phyloP scores from a whole-genome alignment of 2,113 vertebrate species.

The Antechinus stuartii region DNA sequence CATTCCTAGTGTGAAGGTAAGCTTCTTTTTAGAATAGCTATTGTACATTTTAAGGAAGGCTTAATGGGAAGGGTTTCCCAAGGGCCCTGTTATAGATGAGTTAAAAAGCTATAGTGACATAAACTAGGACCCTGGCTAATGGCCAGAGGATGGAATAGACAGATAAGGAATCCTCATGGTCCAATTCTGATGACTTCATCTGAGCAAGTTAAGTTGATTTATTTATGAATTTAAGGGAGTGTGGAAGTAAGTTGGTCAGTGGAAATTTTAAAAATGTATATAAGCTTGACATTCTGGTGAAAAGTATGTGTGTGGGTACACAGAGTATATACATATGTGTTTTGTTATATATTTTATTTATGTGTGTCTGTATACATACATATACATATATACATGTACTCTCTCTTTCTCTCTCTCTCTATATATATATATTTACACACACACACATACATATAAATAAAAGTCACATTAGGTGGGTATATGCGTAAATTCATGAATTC shows the following conservation, averaged over 20 bases:
- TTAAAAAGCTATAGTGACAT: not conserved
- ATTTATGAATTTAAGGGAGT: conserved; percentile 17
- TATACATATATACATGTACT: too few species aligned
- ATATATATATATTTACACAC: too few species aligned
- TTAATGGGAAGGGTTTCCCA: conserved; percentile 36
- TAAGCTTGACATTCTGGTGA: not conserved
- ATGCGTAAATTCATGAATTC: conserved; percentile 36
- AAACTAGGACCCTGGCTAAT: not conserved
- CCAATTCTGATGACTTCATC: conserved; percentile 5
- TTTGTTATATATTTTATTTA: too few species aligned
- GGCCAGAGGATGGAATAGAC: not conserved
- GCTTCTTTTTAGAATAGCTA: not conserved
- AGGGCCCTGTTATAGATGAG: not conserved
- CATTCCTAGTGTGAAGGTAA: conserved; percentile 1
- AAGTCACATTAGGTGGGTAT: not conserved
- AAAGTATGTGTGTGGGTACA: conserved; percentile 22
- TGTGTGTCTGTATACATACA: too few species aligned
- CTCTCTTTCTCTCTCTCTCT: too few species aligned
- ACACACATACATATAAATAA: too few species aligned
- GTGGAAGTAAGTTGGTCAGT: not conserved
- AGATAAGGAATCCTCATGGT: not conserved
- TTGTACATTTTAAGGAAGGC: conserved; percentile 17
- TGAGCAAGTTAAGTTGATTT: conserved; percentile 13
- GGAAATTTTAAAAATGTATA: not conserved
- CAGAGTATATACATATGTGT: conserved; percentile 13